Conservation (phyloP, 2,113 vertebrate species). For the Myrmophylax atrothorax region DNA sequence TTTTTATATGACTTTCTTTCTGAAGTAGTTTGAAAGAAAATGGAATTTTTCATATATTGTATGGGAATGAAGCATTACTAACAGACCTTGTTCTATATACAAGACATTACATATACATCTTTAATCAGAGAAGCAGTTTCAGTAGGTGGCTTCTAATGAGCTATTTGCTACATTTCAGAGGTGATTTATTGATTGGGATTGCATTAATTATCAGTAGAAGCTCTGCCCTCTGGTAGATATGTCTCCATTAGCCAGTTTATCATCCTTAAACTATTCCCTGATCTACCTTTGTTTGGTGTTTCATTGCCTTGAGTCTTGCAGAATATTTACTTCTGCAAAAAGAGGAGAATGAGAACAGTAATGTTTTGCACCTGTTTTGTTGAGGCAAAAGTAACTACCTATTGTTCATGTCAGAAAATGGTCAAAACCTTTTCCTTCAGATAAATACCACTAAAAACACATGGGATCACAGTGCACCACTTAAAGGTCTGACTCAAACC, state of each 20-base stretch:
- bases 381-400: not conserved
- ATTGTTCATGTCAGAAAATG: not conserved
- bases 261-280: not conserved
- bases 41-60: slow-evolving; percentile 24
- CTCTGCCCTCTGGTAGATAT: not conserved
- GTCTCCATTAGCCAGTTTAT: not conserved
- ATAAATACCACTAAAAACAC: not conserved
- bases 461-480: not conserved
- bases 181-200: slow-evolving; percentile 38
- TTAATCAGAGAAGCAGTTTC: slow-evolving; percentile 37
- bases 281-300: not conserved
- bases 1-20: not conserved
- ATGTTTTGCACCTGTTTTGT: not conserved
- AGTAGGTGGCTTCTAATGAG: not conserved
- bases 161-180: slow-evolving; percentile 14
- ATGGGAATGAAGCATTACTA: slow-evolving; percentile 24
- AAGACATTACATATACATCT: slow-evolving; percentile 18
- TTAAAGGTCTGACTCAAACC: not conserved
- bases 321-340: not conserved
- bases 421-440: not conserved
- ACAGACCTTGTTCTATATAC: slow-evolving; percentile 17
- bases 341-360: not conserved
- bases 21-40: slow-evolving; percentile 41
- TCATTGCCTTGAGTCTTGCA: not conserved
- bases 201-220: slow-evolving; percentile 24